phyloP scores from a whole-genome alignment of 2,797 vertebrate genomes.

The Aphelocoma californica region DNA sequence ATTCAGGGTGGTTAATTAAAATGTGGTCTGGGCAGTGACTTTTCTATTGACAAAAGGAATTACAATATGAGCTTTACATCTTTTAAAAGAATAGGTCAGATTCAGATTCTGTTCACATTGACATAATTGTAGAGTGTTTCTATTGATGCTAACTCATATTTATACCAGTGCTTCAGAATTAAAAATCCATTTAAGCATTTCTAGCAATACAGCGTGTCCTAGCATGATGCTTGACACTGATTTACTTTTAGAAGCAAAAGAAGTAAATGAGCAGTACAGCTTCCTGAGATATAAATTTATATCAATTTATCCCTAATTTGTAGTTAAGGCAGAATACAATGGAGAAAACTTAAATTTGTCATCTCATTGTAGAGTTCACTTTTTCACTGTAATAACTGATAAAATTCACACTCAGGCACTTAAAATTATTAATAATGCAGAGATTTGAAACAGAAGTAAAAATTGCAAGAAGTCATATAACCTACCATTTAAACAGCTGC shows the following conservation, averaged over 20 bases:
- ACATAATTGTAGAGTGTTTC: background rate
- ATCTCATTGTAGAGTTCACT: background rate
- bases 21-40: background rate
- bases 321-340: background rate
- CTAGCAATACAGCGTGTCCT: background rate
- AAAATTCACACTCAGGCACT: background rate
- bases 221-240: background rate
- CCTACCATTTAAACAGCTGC: background rate
- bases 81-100: conserved; percentile 22
- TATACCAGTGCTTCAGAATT: background rate
- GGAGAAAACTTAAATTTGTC: background rate
- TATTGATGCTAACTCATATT: conserved; percentile 13
- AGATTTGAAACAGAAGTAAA: background rate
- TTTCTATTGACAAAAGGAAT: conserved; percentile 37
- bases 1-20: background rate
- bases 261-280: background rate
- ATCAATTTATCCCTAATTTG: background rate
- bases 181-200: background rate
- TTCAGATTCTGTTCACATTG: background rate
- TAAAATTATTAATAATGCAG: background rate
- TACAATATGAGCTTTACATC: background rate
- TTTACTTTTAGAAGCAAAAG: background rate
- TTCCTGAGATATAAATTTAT: background rate
- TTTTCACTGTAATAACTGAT: background rate
- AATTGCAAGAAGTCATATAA: background rate